phyloP scores from a whole-genome alignment of 2,888 invertebrate species.

The Drosophila limbata region DNA sequence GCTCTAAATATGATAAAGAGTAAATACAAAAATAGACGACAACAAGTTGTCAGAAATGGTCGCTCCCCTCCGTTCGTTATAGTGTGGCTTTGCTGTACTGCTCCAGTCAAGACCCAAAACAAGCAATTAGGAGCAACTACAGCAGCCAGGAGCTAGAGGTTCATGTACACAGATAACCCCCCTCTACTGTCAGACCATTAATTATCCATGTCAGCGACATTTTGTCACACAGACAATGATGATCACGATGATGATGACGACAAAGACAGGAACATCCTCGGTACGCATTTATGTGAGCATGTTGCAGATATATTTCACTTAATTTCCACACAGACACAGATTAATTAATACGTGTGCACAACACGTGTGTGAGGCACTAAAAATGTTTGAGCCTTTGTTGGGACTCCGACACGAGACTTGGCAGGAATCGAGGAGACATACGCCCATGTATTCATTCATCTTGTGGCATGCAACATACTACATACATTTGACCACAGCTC shows the following conservation, averaged over 20 bases:
- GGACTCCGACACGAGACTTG: not conserved
- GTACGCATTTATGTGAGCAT: slow-evolving; percentile 53
- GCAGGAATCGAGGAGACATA: slow-evolving; percentile 2
- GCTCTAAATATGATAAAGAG: not conserved
- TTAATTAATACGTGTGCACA: slow-evolving; percentile 75
- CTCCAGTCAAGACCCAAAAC: slow-evolving; percentile 34
- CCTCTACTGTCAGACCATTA: slow-evolving; percentile 75
- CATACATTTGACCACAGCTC: slow-evolving; percentile 40
- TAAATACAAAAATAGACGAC: not conserved
- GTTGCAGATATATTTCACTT: slow-evolving; percentile 79
- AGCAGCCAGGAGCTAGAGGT: slow-evolving; percentile 19
- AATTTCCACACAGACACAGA: slow-evolving; percentile 71
- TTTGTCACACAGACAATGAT: slow-evolving; percentile 66
- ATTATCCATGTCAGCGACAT: slow-evolving; percentile 81
- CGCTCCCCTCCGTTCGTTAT: not conserved
- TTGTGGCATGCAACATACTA: slow-evolving; percentile 58
- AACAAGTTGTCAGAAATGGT: not conserved
- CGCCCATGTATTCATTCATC: slow-evolving; percentile 4
- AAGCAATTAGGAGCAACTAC: slow-evolving; percentile 59
- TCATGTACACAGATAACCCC: no score
- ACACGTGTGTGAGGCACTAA: slow-evolving; percentile 57
- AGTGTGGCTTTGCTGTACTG: slow-evolving; percentile 10
- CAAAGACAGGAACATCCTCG: slow-evolving; percentile 65
- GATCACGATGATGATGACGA: slow-evolving; percentile 28
- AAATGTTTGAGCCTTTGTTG: slow-evolving; percentile 59